These are phyloP conservation scores for Collichthys lucidus DNA, from an alignment of 2,113 vertebrate species.

Conservation along the genomic window DNA sequence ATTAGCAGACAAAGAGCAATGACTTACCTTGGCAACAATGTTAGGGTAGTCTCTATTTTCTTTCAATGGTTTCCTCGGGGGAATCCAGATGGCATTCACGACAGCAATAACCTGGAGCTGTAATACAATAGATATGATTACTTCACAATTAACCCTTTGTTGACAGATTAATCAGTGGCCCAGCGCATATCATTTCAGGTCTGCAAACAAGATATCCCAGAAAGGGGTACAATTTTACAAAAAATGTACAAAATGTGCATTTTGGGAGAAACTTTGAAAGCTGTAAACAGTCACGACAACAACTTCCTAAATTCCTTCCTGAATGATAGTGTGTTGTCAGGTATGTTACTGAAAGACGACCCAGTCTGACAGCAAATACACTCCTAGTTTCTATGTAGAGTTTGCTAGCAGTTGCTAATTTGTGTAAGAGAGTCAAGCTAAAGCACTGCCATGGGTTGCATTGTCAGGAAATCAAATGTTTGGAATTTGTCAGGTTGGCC, in stretches of 20 bases:
- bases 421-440: background rate
- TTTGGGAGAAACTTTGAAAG: background rate
- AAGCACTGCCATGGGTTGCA: background rate
- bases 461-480: too few relatives aligned
- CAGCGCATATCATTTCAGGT: background rate
- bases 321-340: background rate
- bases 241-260: background rate
- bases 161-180: background rate
- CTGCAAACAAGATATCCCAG: background rate
- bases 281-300: background rate
- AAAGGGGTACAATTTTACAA: too few relatives aligned
- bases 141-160: background rate
- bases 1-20: background rate
- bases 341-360: background rate
- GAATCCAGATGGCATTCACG: slow-evolving; percentile 55
- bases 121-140: slow-evolving; percentile 16
- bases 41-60: slow-evolving; percentile 88
- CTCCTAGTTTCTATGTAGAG: too few relatives aligned
- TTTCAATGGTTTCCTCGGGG: slow-evolving; percentile 76
- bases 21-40: slow-evolving; percentile 86
- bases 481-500: too few relatives aligned
- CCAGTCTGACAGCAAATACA: background rate
- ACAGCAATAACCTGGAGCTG: slow-evolving; percentile 40
- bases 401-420: too few relatives aligned
- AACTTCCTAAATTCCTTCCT: background rate